Conservation (phyloP, 2,113 vertebrate species). For the Ophthalmolycus amberensis region DNA sequence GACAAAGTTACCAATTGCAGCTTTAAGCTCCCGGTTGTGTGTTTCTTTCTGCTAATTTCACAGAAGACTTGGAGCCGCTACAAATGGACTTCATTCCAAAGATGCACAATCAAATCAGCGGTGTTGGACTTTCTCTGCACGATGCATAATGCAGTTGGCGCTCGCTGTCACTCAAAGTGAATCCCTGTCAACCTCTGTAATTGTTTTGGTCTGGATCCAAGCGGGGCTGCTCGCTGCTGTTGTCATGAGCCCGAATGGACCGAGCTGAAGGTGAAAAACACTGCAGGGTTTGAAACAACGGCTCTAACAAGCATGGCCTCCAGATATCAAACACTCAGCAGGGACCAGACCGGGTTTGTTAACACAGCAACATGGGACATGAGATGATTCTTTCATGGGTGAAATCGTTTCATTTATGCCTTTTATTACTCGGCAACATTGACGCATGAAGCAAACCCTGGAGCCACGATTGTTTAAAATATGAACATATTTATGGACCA, state of each 20-base stretch:
- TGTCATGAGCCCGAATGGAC: neutral
- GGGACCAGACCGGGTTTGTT: too few relatives aligned
- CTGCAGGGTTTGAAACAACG: slow-evolving; percentile 2
- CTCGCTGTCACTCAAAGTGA: slow-evolving; percentile 20
- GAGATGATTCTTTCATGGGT: neutral
- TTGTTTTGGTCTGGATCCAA: slow-evolving; percentile 37
- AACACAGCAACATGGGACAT: neutral
- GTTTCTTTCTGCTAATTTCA: neutral
- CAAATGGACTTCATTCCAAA: neutral
- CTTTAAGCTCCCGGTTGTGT: neutral
- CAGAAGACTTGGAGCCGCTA: neutral
- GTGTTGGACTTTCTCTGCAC: neutral
- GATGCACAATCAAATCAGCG: neutral
- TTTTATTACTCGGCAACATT: neutral
- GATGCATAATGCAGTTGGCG: neutral
- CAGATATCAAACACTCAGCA: neutral
- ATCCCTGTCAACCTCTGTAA: slow-evolving; percentile 22
- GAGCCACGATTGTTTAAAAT: neutral
- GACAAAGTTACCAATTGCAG: too few relatives aligned
- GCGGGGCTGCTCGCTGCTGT: neutral
- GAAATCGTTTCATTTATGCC: neutral
- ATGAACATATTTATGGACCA: neutral
- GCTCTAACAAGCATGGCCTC: slow-evolving; percentile 1
- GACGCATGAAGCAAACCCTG: neutral
- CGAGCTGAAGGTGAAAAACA: slow-evolving; percentile 7